Evolutionary conservation across 92 coral and sea anemone genomes (phyloP), one percentile per base, ranked within the genome.

Genomic region (Galaxea fascicularis): DNA sequence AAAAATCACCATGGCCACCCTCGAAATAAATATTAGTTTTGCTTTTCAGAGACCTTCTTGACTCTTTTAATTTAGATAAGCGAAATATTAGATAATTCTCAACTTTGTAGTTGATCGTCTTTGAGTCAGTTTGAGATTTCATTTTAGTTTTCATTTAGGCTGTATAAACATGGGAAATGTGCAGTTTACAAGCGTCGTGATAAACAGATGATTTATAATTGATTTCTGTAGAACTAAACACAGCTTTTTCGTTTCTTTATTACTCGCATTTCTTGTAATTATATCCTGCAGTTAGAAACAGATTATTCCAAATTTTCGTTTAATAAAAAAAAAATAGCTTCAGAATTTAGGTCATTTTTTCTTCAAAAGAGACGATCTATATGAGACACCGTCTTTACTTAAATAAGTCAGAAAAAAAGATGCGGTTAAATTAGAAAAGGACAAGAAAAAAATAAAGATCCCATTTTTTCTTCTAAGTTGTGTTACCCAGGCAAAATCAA

Each of bases 191-290:
- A 35, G 41, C 41, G 41, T 35, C 6, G 41, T 35, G 41, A 35
- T 35, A 35, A 35, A 2, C 2, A 35, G 41, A 6, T 6, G 41
- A 35, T 35, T 35, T 35, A 2, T 35, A 35, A 35, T 35, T 6
- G 41, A 35, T 35, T 35, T 35, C 41, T n/a, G 39, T 39, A 17
- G 66, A 46, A 65, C 65, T 29, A 64, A 39, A 28, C 69, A 59
- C 27, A 51, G 74, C 65, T 79, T 79, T 25, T 65, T 79, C 18
- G 21, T 8, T 79, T 22, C 14, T 24, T 41, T 58, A 77, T 77
- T 77, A 77, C 57, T 62, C 74, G 64, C 28, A 52, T 79, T 64
- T 64, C 27, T 29, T 51, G 65, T 53, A 47, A 79, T 65, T 51
- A 66, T 66, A 58, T 57, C 80, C 69, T 27, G 31, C 22, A 14